phyloP scores from a whole-genome alignment of 2,113 vertebrate species.

The Sakesphorus luctuosus region DNA sequence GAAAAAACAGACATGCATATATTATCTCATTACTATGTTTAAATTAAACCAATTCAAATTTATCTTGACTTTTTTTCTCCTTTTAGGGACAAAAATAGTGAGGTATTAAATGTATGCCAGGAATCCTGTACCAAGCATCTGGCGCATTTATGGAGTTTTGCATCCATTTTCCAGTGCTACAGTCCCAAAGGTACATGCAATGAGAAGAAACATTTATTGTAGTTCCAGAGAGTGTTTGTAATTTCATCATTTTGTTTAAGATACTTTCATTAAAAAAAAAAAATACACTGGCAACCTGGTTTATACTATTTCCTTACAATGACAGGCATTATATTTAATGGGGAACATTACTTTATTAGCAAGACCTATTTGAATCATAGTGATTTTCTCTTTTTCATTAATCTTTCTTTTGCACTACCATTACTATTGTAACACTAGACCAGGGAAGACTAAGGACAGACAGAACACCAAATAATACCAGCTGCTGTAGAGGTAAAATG shows the following conservation, averaged over 20 bases:
- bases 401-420: neutral
- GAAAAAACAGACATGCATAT: neutral
- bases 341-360: neutral
- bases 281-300: neutral
- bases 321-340: neutral
- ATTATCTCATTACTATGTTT: neutral
- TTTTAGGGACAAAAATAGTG: neutral
- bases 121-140: neutral
- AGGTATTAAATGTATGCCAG: neutral
- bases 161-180: constrained; percentile 13
- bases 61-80: neutral
- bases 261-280: neutral
- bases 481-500: neutral
- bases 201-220: constrained; percentile 40
- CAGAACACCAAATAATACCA: neutral
- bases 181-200: constrained; percentile 15
- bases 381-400: neutral
- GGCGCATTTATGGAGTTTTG: constrained; percentile 23
- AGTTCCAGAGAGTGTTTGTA: constrained; percentile 9
- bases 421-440: neutral
- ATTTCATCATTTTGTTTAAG: constrained; percentile 30
- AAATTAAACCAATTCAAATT: neutral
- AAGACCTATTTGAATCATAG: neutral
- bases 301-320: neutral
- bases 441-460: neutral